Evolutionary conservation across 2,113 vertebrate species (phyloP).

Genomic region (Thomomys bottae): DNA sequence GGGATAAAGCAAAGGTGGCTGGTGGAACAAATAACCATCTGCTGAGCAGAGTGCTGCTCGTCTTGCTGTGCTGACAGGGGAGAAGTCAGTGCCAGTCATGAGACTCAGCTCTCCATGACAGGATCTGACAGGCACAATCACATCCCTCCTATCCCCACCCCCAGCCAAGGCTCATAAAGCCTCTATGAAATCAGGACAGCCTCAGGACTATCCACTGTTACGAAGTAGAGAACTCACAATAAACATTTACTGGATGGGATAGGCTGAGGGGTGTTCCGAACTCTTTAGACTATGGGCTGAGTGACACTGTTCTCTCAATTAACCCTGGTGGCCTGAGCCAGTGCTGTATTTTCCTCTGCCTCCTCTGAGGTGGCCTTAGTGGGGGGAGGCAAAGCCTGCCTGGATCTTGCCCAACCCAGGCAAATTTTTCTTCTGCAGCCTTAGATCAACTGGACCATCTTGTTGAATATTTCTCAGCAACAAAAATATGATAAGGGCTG

Average conservation of each 20-base stretch:
- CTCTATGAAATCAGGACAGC: background rate
- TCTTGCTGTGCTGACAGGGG: constrained; percentile 41
- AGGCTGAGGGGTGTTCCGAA: background rate
- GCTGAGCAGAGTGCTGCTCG: constrained; percentile 72
- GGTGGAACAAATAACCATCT: constrained; percentile 79
- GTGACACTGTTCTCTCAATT: background rate
- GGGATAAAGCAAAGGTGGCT: constrained; percentile 73
- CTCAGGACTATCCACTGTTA: background rate
- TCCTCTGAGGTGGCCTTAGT: background rate
- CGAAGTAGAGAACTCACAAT: background rate
- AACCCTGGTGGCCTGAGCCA: background rate
- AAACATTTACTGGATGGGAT: background rate
- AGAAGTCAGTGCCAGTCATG: constrained; percentile 39
- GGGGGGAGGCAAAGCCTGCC: background rate
- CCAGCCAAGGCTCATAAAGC: background rate
- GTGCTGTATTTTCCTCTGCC: background rate
- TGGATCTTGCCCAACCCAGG: background rate
- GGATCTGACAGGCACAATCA: constrained; percentile 55
- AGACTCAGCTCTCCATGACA: constrained; percentile 10
- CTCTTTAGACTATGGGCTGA: background rate
- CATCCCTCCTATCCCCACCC: background rate
- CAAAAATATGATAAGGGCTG: background rate
- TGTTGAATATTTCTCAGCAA: background rate
- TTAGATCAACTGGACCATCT: background rate
- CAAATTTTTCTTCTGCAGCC: background rate